Evolutionary conservation across 2,797 vertebrate species (phyloP).

Genomic region (Etheostoma nigrum): DNA sequence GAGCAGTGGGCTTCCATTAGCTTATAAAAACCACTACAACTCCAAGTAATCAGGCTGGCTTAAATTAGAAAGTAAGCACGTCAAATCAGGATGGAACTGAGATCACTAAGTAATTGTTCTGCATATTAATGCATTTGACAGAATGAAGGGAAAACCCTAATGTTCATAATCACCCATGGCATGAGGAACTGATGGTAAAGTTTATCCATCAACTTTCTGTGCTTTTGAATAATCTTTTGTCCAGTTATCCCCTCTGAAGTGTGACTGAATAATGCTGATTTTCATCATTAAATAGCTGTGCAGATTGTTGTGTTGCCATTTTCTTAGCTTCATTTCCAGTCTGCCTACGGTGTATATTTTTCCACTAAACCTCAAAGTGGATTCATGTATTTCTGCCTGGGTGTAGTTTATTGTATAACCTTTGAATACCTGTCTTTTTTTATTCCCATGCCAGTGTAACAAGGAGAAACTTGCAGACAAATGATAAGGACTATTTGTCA

Average conservation of each 20-base stretch:
- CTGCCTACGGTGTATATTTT: neutral
- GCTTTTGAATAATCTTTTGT: conserved; percentile 15
- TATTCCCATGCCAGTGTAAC: conserved; percentile 46
- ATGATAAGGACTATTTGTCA: conserved; percentile 79
- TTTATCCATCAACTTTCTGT: neutral
- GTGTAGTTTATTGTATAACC: conserved; percentile 54
- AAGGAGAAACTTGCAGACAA: conserved; percentile 64
- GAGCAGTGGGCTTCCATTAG: neutral
- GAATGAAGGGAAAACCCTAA: conserved; percentile 33
- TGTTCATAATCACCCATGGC: conserved; percentile 9
- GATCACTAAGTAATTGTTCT: conserved; percentile 25
- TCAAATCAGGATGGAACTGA: conserved; percentile 8
- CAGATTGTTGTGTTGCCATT: conserved; percentile 29
- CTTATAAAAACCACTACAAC: conserved; percentile 4
- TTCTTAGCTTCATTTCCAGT: conserved; percentile 26
- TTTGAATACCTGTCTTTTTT: conserved; percentile 48
- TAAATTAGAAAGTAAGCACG: conserved; percentile 31
- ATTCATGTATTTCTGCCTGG: conserved; percentile 38
- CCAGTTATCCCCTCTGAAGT: conserved; percentile 20
- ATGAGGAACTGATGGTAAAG: conserved; percentile 7
- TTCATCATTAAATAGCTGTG: conserved; percentile 32
- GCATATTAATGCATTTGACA: conserved; percentile 24
- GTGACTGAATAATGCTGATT: conserved; percentile 40
- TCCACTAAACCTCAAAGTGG: conserved; percentile 19
- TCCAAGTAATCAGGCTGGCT: conserved; percentile 7